Evolutionary conservation across 1,140 invertebrate species (phyloP), one percentile per base, ranked within the genome.

Genomic region (Hylyphantes graminicola): DNA sequence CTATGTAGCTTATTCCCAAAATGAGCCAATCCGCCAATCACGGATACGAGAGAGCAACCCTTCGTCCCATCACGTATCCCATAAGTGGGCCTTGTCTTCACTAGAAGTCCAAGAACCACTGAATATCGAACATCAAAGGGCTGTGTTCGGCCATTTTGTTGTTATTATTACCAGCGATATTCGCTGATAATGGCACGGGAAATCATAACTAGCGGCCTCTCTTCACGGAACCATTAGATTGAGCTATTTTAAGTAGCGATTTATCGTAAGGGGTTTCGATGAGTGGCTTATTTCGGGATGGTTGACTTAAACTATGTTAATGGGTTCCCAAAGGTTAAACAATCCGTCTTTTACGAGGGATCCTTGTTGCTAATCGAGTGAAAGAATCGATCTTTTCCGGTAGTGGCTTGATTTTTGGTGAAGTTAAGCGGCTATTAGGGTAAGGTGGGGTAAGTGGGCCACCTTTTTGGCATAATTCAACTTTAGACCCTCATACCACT

Each of bases 51-150:
- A 35, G 35, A 35, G 35, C 35, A 35, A 35, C 35, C 35, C 35
- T 35, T 5, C 35, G 35, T 35, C 35, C 35, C 35, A 35, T 35
- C 35, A 35, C 35, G 35, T 35, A 35, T 35, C 35, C 35, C 35
- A 35, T 35, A 35, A 35, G 59, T 17, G 59, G 59, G 48, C 35
- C n/a, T 68, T 68, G 6, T 35, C 65, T 51, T 21, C 35, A 68
- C 35, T 50, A 68, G 15, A 50, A 35, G 65, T 6, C 13, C 13
- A 35, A 35, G 5, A 68, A 9, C 65, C 15, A 68, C 65, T 68
- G 35, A 35, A 35, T 35, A 35, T 35, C 65, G 35, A 50, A 68
- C 65, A 68, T 68, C 65, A 68, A 68, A 68, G 65, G 19, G 17
- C 8, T 17, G 19, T 63, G 19, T 63, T 19, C 65, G 7, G 7